Evolutionary conservation across 2,797 vertebrate species (phyloP), one percentile per base, ranked within the genome.

Genomic region (Eurystomus glaucurus): DNA sequence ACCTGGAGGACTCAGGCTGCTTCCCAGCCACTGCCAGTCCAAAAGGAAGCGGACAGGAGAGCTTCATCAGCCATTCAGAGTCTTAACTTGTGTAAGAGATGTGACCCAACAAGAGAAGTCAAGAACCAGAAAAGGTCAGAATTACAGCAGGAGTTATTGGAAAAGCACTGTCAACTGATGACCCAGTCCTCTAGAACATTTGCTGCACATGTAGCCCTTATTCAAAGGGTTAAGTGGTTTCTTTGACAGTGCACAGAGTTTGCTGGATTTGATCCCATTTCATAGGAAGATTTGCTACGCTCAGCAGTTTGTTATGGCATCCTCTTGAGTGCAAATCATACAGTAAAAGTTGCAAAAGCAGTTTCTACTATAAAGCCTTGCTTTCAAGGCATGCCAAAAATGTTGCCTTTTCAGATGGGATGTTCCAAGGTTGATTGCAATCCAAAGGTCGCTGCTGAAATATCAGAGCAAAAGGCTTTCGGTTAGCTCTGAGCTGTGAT

Each of bases 301-400:
- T 90, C 57, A 95, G 81, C 83, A 57, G 54, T 79, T 95, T 81
- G 46, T 74, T 70, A 70, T 0, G 2, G 80, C 93, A 93, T 91
- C 79, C 57, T 81, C 74, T 78, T 57, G 88, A 93, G 66, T 71
- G 52, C 52, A 70, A 81, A 89, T 62, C 80, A 52, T 50, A 85
- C 62, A 76, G 50, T 62, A 71, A 65, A 95, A 64, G 64, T 89
- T 93, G 84, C 90, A 94, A 83, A 97, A 95, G 94, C 70, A 46
- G 48, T 77, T 96, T 85, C 81, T 88, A 41, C 75, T 78, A 58
- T 64, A 83, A 92, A 87, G 71, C 52, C 48, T 70, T 1, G 45
- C 84, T 96, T 93, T 94, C 83, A 91, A 0, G 0, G 74, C 81
- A 74, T 6, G 75, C 71, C 66, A 94, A 85, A 95, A 93, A 85